phyloP scores from a whole-genome alignment of 2,113 vertebrate species.

The Chionis minor region DNA sequence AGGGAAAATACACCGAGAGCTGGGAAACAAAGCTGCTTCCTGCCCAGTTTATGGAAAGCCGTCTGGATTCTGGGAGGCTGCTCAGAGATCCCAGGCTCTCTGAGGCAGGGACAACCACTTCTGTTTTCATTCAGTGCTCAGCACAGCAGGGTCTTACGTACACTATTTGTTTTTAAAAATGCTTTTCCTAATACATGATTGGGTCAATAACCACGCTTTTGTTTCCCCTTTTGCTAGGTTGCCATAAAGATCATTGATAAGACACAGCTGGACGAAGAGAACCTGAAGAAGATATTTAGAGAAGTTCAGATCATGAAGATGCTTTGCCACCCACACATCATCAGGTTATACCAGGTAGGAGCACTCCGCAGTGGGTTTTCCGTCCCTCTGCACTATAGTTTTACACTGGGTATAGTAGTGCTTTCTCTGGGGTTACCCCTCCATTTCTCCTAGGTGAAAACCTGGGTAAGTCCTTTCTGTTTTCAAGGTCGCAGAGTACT shows the following conservation, averaged over 20 bases:
- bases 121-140: fast-evolving
- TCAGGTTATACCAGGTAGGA: slow-evolving; percentile 94
- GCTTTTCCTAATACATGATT: fast-evolving
- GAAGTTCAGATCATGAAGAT: slow-evolving; percentile 99
- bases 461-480: neutral
- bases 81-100: neutral
- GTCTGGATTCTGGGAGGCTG: neutral
- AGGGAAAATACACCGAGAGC: fast-evolving
- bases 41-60: neutral
- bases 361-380: fast-evolving
- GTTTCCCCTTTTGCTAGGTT: slow-evolving; percentile 76
- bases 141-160: too few relatives aligned
- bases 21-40: neutral
- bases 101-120: fast-evolving
- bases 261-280: slow-evolving; percentile 97
- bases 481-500: neutral
- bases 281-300: slow-evolving; percentile 98
- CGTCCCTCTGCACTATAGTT: neutral
- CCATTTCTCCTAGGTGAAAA: fast-evolving
- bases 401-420: fast-evolving
- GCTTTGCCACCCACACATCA: slow-evolving; percentile 97
- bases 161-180: neutral
- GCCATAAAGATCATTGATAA: slow-evolving; percentile 99
- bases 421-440: neutral
- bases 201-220: neutral